Evolutionary conservation across 2,888 invertebrate species (phyloP).

Genomic region (Eristalis tenax): DNA sequence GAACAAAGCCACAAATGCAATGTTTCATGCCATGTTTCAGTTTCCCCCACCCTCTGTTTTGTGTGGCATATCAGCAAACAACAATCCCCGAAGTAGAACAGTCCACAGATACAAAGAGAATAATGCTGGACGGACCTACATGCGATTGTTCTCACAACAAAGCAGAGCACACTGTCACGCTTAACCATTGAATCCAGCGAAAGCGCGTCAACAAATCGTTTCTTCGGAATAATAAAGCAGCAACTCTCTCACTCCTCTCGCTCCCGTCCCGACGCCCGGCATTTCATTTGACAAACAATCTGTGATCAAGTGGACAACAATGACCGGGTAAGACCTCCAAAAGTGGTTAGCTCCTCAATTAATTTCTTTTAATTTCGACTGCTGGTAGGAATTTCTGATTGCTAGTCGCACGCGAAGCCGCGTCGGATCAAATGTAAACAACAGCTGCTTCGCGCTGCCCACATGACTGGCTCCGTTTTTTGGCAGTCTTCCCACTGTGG

Average conservation of each 20-base stretch:
- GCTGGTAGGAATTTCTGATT: constrained; percentile 44
- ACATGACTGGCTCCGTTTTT: neutral
- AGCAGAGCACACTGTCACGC: constrained; percentile 28
- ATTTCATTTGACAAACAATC: neutral
- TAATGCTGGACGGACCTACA: neutral
- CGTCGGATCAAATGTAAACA: constrained; percentile 27
- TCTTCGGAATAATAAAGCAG: neutral
- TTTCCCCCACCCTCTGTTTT: neutral
- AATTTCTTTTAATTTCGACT: constrained; percentile 42
- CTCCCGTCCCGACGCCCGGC: neutral
- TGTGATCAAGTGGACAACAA: neutral
- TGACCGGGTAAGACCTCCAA: constrained; percentile 31
- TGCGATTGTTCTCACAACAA: constrained; percentile 17
- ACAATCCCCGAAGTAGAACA: constrained; percentile 34
- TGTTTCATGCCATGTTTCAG: neutral
- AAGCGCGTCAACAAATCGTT: constrained; percentile 31
- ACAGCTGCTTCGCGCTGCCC: constrained; percentile 14
- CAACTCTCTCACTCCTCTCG: neutral
- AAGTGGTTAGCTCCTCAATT: constrained; percentile 27
- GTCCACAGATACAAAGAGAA: neutral
- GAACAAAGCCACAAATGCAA: neutral
- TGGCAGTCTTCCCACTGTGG: constrained; percentile 25
- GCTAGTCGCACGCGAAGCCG: neutral
- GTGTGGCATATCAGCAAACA: neutral
- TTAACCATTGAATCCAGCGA: constrained; percentile 27